Percentiles rank a stretch among this genome's conserved stretches.
These are phyloP conservation scores for Drosophila sproati DNA, from an alignment of 1,140 invertebrate species.

Conservation along the genomic window DNA sequence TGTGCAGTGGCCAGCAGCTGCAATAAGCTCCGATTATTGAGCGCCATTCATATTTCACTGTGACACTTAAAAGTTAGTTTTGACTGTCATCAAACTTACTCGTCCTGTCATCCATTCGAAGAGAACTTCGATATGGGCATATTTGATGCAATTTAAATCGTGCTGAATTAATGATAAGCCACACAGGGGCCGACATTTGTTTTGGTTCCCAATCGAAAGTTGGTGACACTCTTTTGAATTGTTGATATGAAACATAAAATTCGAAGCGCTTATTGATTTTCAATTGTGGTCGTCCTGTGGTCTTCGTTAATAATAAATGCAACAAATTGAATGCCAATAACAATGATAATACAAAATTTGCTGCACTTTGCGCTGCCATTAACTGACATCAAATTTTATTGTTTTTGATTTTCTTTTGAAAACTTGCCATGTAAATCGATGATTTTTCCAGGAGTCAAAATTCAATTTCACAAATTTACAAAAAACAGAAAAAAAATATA, in stretches of 20 bases:
- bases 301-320: constrained; percentile 21
- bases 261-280: constrained; percentile 36
- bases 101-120: neutral
- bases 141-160: constrained; percentile 35
- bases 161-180: constrained; percentile 67
- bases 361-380: constrained; percentile 2
- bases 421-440: neutral
- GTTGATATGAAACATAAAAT: neutral
- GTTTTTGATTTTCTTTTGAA: neutral
- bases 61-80: constrained; percentile 1
- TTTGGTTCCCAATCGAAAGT: constrained; percentile 55
- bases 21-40: constrained; percentile 88
- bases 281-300: constrained; percentile 9
- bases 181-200: constrained; percentile 50
- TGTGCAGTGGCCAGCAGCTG: constrained; percentile 98
- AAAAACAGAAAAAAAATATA: neutral
- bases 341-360: neutral
- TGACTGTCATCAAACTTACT: neutral
- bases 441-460: neutral
- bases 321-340: neutral
- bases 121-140: neutral
- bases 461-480: constrained; percentile 1
- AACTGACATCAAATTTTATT: neutral
- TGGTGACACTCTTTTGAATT: constrained; percentile 50
- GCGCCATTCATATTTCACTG: constrained; percentile 6